These are phyloP conservation scores for Heteromyza rotundicornis DNA, from an alignment of 2,888 invertebrate species.

Conservation along the genomic window DNA sequence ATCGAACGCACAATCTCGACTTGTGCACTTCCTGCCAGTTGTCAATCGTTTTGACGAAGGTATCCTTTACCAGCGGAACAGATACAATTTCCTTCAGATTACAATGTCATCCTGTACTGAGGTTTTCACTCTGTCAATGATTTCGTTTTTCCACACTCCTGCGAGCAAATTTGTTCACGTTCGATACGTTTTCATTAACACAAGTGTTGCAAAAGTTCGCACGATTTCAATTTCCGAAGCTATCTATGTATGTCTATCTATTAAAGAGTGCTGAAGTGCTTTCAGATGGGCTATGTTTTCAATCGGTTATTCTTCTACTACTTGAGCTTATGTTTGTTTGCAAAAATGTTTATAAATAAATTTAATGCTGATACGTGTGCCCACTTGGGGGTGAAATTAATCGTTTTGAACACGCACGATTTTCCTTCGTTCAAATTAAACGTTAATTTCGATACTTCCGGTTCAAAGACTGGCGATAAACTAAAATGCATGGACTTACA, in stretches of 20 bases:
- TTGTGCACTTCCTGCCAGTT: neutral
- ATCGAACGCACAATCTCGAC: conserved; percentile 32
- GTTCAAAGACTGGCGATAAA: neutral
- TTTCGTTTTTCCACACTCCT: too few relatives aligned
- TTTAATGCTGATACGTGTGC: too few relatives aligned
- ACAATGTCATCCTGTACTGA: neutral
- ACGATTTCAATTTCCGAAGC: conserved; percentile 10
- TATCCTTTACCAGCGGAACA: neutral
- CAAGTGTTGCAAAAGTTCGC: neutral
- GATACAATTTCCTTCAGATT: neutral
- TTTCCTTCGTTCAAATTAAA: too few relatives aligned
- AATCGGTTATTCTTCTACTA: too few relatives aligned
- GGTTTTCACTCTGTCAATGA: neutral
- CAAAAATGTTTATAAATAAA: too few relatives aligned
- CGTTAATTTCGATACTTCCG: conserved; percentile 5
- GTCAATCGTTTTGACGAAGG: conserved; percentile 2
- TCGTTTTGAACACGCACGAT: too few relatives aligned
- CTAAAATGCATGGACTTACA: neutral
- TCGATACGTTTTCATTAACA: neutral
- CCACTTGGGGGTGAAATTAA: too few relatives aligned
- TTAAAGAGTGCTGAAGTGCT: neutral
- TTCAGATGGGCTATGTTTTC: too few relatives aligned
- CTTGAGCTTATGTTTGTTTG: too few relatives aligned
- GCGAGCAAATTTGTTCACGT: neutral
- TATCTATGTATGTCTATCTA: neutral